Base-by-base conservation (phyloP, 2,888 invertebrate species). In the Hypena proboscidalis region DNA sequence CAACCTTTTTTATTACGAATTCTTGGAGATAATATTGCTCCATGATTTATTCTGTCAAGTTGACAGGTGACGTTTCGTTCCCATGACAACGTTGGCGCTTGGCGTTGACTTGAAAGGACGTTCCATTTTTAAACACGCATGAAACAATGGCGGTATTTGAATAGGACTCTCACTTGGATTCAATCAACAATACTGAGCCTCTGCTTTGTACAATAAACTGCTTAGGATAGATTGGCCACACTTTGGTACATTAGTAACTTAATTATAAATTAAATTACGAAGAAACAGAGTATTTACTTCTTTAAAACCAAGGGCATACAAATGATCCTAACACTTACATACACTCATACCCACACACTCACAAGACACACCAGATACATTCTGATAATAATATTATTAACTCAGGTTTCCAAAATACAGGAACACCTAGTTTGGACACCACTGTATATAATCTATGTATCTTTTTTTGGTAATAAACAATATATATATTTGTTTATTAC, bases 111-210 rank as follows among this genome's bases (percentile, higher is more conserved):
- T 71, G 73, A 83, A 79, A 82, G 74, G 70, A 77, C 59, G 77
- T 74, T 76, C 69, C 70, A 74, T 79, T 80, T 80, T 81, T 76
- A 77, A 81, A 76, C 67, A 67, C 66, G 49, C 55, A 48, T 52
- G 75, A 84, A 84, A 87, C 87, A 87, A 87, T 84, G 65, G 70
- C 54, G 55, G 42, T 74, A 59, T 80, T 83, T 84, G 83, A 85
- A 87, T 86, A 77, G 81, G 69, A 70, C 73, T 76, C 75, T 77
- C 73, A 70, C 76, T 77, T 60, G 62, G 67, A 82, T 83, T 82
- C 74, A 80, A 82, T 83, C 78, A 76, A 85, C 85, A 83, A 83
- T 79, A 67, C 72, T 57, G 67, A 59, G 63, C 60, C 53, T 55
- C 47, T 27, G 58, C 71, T 71, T 74, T 73, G 70, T 72, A 66